Evolutionary conservation across 2,797 vertebrate species (phyloP).

Genomic region (Hirundo rustica): DNA sequence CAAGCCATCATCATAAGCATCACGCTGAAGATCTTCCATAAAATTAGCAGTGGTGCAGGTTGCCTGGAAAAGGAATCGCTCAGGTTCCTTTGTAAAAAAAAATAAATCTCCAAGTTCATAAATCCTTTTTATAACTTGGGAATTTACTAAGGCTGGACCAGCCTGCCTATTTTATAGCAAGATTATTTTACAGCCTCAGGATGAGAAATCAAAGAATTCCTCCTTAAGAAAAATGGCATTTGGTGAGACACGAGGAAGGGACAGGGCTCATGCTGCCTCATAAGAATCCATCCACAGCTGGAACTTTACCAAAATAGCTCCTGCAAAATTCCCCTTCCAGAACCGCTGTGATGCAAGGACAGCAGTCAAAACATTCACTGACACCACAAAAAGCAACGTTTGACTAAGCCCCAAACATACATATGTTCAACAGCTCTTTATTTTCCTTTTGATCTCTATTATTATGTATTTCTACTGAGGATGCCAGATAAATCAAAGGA

Average conservation of each 20-base stretch:
- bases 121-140: slow-evolving; percentile 19
- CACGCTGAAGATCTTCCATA: not conserved
- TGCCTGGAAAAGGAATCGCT: slow-evolving; percentile 1
- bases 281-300: slow-evolving; percentile 29
- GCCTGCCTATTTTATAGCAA: not conserved
- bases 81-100: not conserved
- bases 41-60: not conserved
- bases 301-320: slow-evolving; percentile 17
- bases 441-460: not conserved
- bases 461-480: not conserved
- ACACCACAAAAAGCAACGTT: not conserved
- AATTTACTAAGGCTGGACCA: slow-evolving; percentile 19
- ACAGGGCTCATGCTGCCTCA: not conserved
- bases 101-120: slow-evolving; percentile 12
- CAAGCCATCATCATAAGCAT: not conserved
- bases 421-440: not conserved
- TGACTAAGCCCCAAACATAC: not conserved
- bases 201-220: not conserved
- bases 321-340: not conserved
- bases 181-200: not conserved
- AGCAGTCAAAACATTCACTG: not conserved
- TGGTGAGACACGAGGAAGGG: not conserved
- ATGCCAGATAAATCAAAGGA: not conserved
- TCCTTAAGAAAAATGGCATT: not conserved
- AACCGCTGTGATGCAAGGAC: not conserved